A percentile compares a stretch with the other conserved stretches of the same genome.
phyloP scores from a whole-genome alignment of 2,888 invertebrate genomes.

The Drosophila cracens region DNA sequence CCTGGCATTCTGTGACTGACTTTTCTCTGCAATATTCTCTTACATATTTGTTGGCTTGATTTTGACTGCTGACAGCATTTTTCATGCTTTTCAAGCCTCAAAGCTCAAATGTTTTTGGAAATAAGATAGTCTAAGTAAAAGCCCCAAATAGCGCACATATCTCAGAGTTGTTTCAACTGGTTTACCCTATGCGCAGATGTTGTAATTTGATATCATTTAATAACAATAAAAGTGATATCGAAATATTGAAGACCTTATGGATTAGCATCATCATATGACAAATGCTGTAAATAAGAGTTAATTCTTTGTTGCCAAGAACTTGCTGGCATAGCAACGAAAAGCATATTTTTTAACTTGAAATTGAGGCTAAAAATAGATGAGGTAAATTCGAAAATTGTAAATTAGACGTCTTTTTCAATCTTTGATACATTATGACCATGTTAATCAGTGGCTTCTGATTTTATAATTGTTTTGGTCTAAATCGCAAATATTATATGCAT shows the following conservation, averaged over 20 bases:
- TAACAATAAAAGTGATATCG: neutral
- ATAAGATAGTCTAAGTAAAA: neutral
- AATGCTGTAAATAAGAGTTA: neutral
- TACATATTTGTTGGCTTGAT: conserved; percentile 6
- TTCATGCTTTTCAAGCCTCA: conserved; percentile 1
- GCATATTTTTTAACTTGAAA: neutral
- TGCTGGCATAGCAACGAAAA: neutral
- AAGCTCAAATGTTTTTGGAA: neutral
- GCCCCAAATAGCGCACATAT: neutral
- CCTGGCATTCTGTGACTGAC: conserved; percentile 23
- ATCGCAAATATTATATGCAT: neutral
- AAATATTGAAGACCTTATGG: neutral
- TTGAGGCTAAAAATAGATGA: neutral
- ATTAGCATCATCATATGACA: conserved; percentile 1
- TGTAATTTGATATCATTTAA: neutral
- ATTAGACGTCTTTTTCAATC: neutral
- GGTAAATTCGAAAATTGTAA: neutral
- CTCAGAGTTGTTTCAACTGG: neutral
- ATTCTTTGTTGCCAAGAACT: neutral
- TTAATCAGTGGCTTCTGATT: neutral
- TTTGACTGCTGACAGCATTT: conserved; percentile 19
- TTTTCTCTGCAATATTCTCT: conserved; percentile 15
- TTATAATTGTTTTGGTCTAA: too few relatives aligned
- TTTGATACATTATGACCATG: neutral
- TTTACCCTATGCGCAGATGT: neutral